Evolutionary conservation across 2,113 vertebrate species (phyloP).

Genomic region (Cephalopterus ornatus): DNA sequence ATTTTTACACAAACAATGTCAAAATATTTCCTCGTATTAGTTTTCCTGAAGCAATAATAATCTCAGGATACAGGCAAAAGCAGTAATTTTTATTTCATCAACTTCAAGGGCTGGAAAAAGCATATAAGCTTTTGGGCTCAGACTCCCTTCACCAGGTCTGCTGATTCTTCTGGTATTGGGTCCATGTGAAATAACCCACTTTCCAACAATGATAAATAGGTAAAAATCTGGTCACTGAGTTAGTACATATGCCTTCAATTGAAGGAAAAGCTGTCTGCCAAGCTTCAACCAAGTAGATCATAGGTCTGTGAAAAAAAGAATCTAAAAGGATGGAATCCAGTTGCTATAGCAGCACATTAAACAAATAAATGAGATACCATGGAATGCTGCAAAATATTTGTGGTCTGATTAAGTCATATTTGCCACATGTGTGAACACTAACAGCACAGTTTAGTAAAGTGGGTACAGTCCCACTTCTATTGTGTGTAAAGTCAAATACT

Average conservation of each 20-base stretch:
- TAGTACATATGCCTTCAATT: conserved; percentile 80
- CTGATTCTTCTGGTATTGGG: conserved; percentile 55
- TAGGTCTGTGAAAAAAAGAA: conserved; percentile 57
- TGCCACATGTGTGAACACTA: conserved; percentile 75
- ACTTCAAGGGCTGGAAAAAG: conserved; percentile 51
- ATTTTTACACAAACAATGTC: background rate
- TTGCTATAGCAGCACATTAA: conserved; percentile 82
- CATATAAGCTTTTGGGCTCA: conserved; percentile 6
- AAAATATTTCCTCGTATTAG: conserved; percentile 34
- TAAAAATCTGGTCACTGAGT: conserved; percentile 66
- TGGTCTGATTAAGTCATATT: conserved; percentile 80
- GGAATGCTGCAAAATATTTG: conserved; percentile 85
- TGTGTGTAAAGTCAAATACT: background rate
- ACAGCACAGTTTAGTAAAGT: conserved; percentile 56
- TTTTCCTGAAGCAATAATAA: background rate
- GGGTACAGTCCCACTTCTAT: background rate
- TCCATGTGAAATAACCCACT: conserved; percentile 57
- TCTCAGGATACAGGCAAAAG: background rate
- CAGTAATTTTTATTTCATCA: conserved; percentile 25
- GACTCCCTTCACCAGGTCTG: conserved; percentile 15
- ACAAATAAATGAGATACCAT: conserved; percentile 86
- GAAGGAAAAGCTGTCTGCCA: conserved; percentile 67
- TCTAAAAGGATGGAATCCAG: conserved; percentile 72
- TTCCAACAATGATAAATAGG: conserved; percentile 63
- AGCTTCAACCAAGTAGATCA: conserved; percentile 71